Conservation (phyloP, 2,797 vertebrate species). For the Staurois parvus region DNA sequence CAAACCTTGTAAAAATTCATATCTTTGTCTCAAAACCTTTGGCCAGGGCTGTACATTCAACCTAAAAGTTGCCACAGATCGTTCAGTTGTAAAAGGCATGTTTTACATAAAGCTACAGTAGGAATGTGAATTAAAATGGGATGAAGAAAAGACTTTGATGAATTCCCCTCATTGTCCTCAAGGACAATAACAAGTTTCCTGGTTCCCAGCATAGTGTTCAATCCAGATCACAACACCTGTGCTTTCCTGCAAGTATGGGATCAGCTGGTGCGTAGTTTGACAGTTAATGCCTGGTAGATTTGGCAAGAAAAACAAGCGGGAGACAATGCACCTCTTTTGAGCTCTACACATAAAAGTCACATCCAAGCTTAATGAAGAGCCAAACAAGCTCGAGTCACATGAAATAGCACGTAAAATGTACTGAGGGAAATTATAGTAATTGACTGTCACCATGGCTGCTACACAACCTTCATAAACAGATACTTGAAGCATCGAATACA, state of each 20-base stretch:
- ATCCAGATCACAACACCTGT: slow-evolving; percentile 49
- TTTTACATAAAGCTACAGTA: slow-evolving; percentile 15
- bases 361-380: not conserved
- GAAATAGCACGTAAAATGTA: not conserved
- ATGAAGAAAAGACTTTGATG: slow-evolving; percentile 39
- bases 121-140: not conserved
- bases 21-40: too few species aligned
- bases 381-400: not conserved
- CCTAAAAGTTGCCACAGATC: not conserved
- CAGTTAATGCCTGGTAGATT: slow-evolving; percentile 44
- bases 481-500: not conserved
- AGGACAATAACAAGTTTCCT: slow-evolving; percentile 53
- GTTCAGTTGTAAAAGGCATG: not conserved
- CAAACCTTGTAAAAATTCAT: too few species aligned
- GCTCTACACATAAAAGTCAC: slow-evolving; percentile 13
- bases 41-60: too few species aligned
- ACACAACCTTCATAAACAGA: not conserved
- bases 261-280: slow-evolving; percentile 21
- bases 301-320: slow-evolving; percentile 43
- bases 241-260: slow-evolving; percentile 17
- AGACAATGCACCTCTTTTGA: slow-evolving; percentile 14
- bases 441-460: not conserved
- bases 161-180: slow-evolving; percentile 47
- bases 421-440: not conserved
- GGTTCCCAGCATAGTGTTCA: slow-evolving; percentile 52